Evolutionary conservation across 37 sponge, comb jelly and placozoan genomes (phyloP).

Genomic region (Geodia barretti): DNA sequence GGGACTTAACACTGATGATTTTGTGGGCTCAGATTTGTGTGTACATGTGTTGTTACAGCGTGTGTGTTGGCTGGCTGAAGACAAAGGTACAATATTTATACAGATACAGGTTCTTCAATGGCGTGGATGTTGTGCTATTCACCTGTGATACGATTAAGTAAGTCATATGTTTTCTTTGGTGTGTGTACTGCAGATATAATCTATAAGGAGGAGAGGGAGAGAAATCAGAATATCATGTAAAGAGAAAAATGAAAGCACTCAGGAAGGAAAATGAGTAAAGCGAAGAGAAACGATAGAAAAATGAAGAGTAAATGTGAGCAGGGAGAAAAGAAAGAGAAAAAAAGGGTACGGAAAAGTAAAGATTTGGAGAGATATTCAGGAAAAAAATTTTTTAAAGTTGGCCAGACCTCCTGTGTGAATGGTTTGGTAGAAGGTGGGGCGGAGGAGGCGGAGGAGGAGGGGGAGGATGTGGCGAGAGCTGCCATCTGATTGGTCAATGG

Average conservation of each 20-base stretch:
- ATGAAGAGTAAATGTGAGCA: not conserved
- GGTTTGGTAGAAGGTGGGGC: not conserved
- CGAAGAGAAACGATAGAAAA: not conserved
- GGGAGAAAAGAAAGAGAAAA: not conserved
- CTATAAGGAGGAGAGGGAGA: not conserved
- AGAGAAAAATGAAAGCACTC: not conserved
- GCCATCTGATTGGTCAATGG: slow-evolving; percentile 27
- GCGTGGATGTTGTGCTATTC: not conserved
- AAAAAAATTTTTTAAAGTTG: not conserved
- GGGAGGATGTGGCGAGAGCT: not conserved
- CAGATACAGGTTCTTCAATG: no score
- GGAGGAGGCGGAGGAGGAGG: no score
- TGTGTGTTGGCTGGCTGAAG: no score
- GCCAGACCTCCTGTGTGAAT: not conserved
- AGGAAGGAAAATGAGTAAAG: not conserved
- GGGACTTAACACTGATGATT: no score
- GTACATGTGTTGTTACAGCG: slow-evolving; percentile 6
- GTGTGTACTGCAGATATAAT: slow-evolving; percentile 22
- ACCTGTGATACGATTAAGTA: slow-evolving; percentile 76
- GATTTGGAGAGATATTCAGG: not conserved
- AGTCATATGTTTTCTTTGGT: slow-evolving; percentile 48
- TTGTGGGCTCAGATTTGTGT: not conserved
- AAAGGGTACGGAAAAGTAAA: not conserved
- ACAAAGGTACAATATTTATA: no score
- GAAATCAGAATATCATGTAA: not conserved